Base-by-base conservation (phyloP, 64 coral and sea anemone species). In the Montipora sp. region DNA sequence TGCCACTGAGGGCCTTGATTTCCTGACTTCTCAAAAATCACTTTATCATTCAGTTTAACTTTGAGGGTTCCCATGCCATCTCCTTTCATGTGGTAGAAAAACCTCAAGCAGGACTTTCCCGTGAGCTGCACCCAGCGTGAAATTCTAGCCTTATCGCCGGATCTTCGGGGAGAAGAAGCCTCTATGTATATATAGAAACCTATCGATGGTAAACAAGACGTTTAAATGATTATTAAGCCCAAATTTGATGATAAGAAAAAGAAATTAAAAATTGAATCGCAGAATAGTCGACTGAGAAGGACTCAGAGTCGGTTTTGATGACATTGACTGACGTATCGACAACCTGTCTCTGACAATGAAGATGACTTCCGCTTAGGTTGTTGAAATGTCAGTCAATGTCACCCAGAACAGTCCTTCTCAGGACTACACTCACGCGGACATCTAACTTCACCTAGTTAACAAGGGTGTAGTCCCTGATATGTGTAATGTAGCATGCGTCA, bases 21-120 rank as follows among this genome's bases (percentile, higher is more conserved):
- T 72, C 83, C 91, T 51, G 15, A 51, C 13, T 50, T 87, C 8
- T 71, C 77, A 36, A 93, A 88, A 18, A 93, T 72, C 77, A 16
- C 22, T 47, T 77, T 50, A 77, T 87, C 77, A 15, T 49, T 22
- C 48, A 83, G 51, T 8, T 69, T 75, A 3, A 93, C 83, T 46
- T 55, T 87, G 0, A 93, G 75, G 2, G 74, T 88, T 1, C 84
- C 84, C 83, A 93, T 59, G 51, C 21, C 20, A 1, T 10, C 23
- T 6, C 91, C 91, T 65, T 73, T 79, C 91, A 93, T 93, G 83
- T 93, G 91, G 10, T 87, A 93, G 47, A 87, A 93, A 15, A 93
- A 87, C 18, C 27, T 65, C 90, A 92, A 51, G 27, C 90, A 92
- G 11, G 82, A 75, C 12, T 84, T 60, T 27, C 80, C 72, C 7